Evolutionary conservation across 2,113 vertebrate genomes (phyloP), one percentile per base, ranked within the genome.

Genomic region (Lates calcarifer): DNA sequence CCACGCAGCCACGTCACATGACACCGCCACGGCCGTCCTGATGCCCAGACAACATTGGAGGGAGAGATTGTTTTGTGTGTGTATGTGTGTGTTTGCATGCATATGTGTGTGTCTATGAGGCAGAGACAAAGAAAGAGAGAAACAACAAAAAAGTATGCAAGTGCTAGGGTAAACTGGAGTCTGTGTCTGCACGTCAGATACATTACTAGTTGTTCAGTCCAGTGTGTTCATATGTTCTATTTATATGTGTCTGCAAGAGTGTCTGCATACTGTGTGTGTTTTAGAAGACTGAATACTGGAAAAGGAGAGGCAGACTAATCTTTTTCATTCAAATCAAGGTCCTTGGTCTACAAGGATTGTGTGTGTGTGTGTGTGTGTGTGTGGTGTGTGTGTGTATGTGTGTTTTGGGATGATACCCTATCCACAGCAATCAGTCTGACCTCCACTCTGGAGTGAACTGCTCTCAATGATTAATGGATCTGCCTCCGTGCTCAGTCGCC

Each of bases 391-490:
- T 45, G 58, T 71, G 67, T n/a, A 12, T 88, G 82, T 89, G 82
- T 83, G 85, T 88, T 85, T 92, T 92, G 93, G 96, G 97, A 98
- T 98, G 98, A 99, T 97, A 99, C 97, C 96, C 96, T 97, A 99
- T 98, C 97, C 97, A 96, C 97, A 96, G 97, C 97, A 99, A 98
- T 99, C 97, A 99, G 97, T 96, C 97, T 98, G 98, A 98, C 98
- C 98, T 98, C 97, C 97, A 97, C 97, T 98, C 96, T 96, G 89
- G 87, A 93, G 93, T 86, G 93, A 97, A 93, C 94, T 94, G 96
- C 97, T 98, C 97, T 99, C 97, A 99, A 99, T 99, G 98, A 99
- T 99, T 99, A 98, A 99, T 99, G 98, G 97, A 98, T 97, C 97
- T 97, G 97, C 97, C 98, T 99, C 96, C 95, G 95, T 95, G 95